Percentiles rank a stretch among this genome's conserved stretches.
These are phyloP conservation scores for Poeciliopsis retropinna DNA, from an alignment of 2,113 vertebrate genomes.

Conservation along the genomic window DNA sequence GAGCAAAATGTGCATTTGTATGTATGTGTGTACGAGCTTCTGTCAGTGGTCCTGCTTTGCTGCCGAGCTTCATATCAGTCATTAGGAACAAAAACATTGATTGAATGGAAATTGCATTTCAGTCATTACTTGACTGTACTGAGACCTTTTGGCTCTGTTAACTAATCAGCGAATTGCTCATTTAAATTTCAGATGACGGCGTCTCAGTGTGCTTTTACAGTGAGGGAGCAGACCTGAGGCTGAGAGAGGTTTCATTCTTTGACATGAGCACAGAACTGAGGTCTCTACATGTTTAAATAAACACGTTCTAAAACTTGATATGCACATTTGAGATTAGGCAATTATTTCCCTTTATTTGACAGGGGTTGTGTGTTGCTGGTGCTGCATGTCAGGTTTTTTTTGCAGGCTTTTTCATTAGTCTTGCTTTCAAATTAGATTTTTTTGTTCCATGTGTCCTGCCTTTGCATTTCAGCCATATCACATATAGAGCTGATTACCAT, in stretches of 20 bases:
- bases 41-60: constrained; percentile 30
- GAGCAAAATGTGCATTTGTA: constrained; percentile 22
- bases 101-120: constrained; percentile 55
- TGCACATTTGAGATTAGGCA: constrained; percentile 1
- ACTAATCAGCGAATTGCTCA: constrained; percentile 59
- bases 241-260: constrained; percentile 40
- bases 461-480: no score
- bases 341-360: not conserved
- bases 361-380: not conserved
- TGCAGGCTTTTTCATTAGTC: not conserved
- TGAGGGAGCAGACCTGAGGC: constrained; percentile 37
- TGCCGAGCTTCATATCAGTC: constrained; percentile 39
- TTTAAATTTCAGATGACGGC: constrained; percentile 55
- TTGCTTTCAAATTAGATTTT: no score
- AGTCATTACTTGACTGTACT: constrained; percentile 53
- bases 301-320: constrained; percentile 2
- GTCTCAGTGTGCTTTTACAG: constrained; percentile 32
- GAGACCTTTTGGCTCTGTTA: constrained; percentile 53
- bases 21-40: constrained; percentile 29
- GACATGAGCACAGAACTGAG: not conserved
- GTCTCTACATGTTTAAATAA: not conserved
- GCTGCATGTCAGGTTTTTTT: not conserved
- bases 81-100: constrained; percentile 60
- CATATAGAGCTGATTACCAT: no score
- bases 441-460: no score